phyloP scores from a whole-genome alignment of 2,797 vertebrate genomes.

The Eupleurogrammus muticus region DNA sequence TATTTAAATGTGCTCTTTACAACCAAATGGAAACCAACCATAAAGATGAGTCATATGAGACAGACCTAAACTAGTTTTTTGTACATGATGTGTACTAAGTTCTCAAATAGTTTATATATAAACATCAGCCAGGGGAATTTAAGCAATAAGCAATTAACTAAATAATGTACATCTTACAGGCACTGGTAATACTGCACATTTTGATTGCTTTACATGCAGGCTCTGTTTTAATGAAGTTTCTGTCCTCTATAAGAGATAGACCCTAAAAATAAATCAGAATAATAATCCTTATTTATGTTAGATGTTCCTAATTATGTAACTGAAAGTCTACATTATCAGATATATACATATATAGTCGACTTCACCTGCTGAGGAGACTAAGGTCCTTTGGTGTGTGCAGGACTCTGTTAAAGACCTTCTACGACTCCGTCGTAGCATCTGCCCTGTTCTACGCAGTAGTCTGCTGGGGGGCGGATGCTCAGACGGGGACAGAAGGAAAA shows the following conservation, averaged over 20 bases:
- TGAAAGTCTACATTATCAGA: constrained; percentile 14
- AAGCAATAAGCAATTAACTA: neutral
- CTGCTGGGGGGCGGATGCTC: no score
- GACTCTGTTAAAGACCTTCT: no score
- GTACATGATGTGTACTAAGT: neutral
- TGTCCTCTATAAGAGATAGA: neutral
- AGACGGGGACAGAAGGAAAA: no score
- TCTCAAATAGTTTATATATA: constrained; percentile 3
- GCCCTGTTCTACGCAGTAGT: no score
- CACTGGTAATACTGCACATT: constrained; percentile 7
- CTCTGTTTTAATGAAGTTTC: constrained; percentile 9
- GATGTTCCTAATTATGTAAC: constrained; percentile 2
- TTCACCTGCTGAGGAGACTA: no score
- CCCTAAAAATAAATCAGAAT: neutral
- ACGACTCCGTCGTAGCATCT: no score
- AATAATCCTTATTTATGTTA: neutral
- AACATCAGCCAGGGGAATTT: neutral
- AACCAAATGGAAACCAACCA: constrained; percentile 1
- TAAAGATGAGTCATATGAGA: neutral
- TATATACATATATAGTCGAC: constrained; percentile 3
- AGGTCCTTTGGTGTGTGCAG: no score
- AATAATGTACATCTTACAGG: constrained; percentile 25
- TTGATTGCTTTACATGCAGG: constrained; percentile 18
- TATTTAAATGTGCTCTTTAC: neutral
- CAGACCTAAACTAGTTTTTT: neutral